phyloP scores from a whole-genome alignment of 2,888 invertebrate species.

The Cinara cedri region DNA sequence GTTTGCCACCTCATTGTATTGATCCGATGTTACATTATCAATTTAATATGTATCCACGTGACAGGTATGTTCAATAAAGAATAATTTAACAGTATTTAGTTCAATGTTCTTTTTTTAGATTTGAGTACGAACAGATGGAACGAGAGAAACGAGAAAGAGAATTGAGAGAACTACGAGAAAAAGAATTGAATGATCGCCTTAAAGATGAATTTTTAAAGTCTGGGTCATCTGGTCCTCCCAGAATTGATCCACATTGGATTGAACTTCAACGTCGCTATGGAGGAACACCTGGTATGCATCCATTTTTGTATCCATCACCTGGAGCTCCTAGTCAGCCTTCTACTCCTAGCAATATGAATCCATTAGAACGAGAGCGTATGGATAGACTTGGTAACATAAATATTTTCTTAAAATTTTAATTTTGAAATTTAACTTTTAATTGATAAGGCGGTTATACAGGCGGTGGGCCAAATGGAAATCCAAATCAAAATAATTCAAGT shows the following conservation, averaged over 20 bases:
- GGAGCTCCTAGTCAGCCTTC: slow-evolving; percentile 62
- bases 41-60: slow-evolving; percentile 75
- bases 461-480: slow-evolving; percentile 41
- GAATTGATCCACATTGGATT: slow-evolving; percentile 71
- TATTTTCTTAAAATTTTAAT: slow-evolving; percentile 5
- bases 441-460: slow-evolving; percentile 4
- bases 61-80: slow-evolving; percentile 62
- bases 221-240: slow-evolving; percentile 65
- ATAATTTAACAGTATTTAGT: background rate
- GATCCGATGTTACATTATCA: slow-evolving; percentile 86
- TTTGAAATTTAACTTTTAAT: background rate
- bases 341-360: slow-evolving; percentile 76
- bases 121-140: slow-evolving; percentile 74
- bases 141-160: slow-evolving; percentile 74
- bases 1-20: slow-evolving; percentile 72
- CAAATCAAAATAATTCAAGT: slow-evolving; percentile 47
- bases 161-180: slow-evolving; percentile 74
- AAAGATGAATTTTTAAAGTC: slow-evolving; percentile 88
- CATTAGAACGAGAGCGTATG: slow-evolving; percentile 85
- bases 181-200: slow-evolving; percentile 81
- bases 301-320: slow-evolving; percentile 69
- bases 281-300: slow-evolving; percentile 68
- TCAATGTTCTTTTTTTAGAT: slow-evolving; percentile 63
- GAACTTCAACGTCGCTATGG: slow-evolving; percentile 83
- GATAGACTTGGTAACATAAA: slow-evolving; percentile 76